Base-by-base conservation (phyloP, 2,113 vertebrate species). In the Brachyhypopomus occidentalis region DNA sequence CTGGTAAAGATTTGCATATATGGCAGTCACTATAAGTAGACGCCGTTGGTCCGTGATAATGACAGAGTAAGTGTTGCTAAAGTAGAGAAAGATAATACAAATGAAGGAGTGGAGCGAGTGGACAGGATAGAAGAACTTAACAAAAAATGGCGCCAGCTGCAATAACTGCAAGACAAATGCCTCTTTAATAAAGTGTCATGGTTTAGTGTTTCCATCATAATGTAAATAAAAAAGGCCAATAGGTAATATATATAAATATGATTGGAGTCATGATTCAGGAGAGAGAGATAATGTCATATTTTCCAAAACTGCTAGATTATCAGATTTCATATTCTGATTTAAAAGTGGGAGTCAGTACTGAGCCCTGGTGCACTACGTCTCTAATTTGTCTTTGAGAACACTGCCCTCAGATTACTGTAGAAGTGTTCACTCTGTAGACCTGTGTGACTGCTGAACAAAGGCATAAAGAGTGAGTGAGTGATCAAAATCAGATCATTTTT, bases 401-500 rank as follows among this genome's bases (percentile, higher is more conserved):
- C 36, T n/a, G 38, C 8, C 64, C 56, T 34, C 52, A 5, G 41
- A 71, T 79, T 34, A 16, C 12, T 58, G 60, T 62, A 8, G 8
- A 60, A 58, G 30, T n/a, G 58, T 69, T 11, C 72, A 45, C 22
- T 59, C 66, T 34, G 45, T 55, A 22, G 20, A 48, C n/a, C 27
- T 64, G 38, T 58, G 34, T 16, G 34, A 23, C 17, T n/a, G 48
- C 11, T 17, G n/a, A 73, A 83, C 16, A 27, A 22, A 69, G 23
- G 41, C 16, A 62, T 55, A 66, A 34, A 73, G 55, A 58, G 17
- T 30, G 22, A 74, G 48, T 23, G n/a, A 75, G 27, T 34, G 72
- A 59, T 71, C n/a, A 62, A 78, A 34, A 55, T 75, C 71, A 81
- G 70, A 5, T 62, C 55, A 59, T 64, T 63, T 74, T 19, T 63